A percentile compares a stretch with the other conserved stretches of the same genome.
These are phyloP conservation scores for Steatornis caripensis DNA, from an alignment of 2,113 vertebrate genomes.

Conservation along the genomic window DNA sequence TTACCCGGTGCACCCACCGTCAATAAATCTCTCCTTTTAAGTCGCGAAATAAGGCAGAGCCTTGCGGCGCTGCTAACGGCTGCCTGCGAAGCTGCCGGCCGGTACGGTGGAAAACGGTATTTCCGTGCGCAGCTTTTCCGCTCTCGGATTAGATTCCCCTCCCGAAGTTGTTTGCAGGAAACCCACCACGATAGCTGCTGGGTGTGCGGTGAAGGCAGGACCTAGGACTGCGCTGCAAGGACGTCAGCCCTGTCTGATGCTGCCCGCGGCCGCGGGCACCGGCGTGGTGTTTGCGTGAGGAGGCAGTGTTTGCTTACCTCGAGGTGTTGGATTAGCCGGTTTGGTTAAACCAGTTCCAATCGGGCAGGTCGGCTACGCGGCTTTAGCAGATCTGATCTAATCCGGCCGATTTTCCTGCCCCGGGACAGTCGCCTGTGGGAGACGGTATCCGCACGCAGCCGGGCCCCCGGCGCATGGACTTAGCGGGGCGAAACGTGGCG, in stretches of 20 bases:
- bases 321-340: neutral
- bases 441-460: neutral
- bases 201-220: neutral
- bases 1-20: neutral
- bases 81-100: neutral
- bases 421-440: neutral
- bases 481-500: neutral
- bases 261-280: accelerated
- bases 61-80: neutral
- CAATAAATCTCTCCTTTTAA: neutral
- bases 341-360: neutral
- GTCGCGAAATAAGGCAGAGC: neutral
- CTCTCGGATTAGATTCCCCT: neutral
- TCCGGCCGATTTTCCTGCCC: neutral
- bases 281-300: neutral
- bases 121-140: neutral
- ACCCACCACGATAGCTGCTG: accelerated
- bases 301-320: neutral
- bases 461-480: neutral
- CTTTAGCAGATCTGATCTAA: neutral
- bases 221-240: neutral
- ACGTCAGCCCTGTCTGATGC: accelerated
- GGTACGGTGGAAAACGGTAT: neutral
- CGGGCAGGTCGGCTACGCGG: neutral
- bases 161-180: neutral